Conservation (phyloP, 1,140 invertebrate species). For the Phortica variegata region DNA sequence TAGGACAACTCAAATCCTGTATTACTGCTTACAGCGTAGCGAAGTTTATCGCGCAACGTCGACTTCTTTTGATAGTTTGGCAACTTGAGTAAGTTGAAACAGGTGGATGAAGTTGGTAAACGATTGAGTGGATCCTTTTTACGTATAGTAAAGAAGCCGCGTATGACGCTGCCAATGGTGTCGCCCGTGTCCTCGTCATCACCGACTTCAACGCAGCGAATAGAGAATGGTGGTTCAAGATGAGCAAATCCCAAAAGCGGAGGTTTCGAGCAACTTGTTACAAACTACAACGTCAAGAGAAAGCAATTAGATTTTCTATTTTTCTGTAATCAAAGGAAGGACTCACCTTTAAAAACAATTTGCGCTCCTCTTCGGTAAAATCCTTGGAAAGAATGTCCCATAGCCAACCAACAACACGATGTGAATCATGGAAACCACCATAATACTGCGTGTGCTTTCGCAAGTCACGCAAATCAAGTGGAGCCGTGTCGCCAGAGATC, state of each 20-base stretch:
- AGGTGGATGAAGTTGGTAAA: conserved; percentile 97
- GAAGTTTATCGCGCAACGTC: conserved; percentile 91
- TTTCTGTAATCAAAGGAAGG: background rate
- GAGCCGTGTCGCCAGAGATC: conserved; percentile 89
- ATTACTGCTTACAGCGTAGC: conserved; percentile 96
- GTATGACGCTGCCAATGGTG: conserved; percentile 80
- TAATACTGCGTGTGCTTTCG: conserved; percentile 96
- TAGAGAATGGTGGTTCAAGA: conserved; percentile 97
- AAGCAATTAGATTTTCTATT: background rate
- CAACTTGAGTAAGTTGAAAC: conserved; percentile 97
- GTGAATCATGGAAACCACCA: conserved; percentile 98
- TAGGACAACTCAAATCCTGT: conserved; percentile 98
- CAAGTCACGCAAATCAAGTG: conserved; percentile 87
- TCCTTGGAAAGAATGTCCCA: conserved; percentile 98
- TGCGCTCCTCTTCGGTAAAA: conserved; percentile 87
- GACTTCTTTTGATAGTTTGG: conserved; percentile 98
- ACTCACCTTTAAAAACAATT: conserved; percentile 85
- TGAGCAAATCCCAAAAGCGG: conserved; percentile 96
- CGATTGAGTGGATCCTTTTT: conserved; percentile 94
- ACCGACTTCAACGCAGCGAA: conserved; percentile 97
- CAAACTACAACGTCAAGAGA: conserved; percentile 73
- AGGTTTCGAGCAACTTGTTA: conserved; percentile 94
- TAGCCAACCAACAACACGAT: conserved; percentile 95
- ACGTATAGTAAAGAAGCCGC: conserved; percentile 96
- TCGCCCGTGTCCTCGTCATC: conserved; percentile 92